Evolutionary conservation across 1,140 invertebrate species (phyloP).

Genomic region (Ips typographus): DNA sequence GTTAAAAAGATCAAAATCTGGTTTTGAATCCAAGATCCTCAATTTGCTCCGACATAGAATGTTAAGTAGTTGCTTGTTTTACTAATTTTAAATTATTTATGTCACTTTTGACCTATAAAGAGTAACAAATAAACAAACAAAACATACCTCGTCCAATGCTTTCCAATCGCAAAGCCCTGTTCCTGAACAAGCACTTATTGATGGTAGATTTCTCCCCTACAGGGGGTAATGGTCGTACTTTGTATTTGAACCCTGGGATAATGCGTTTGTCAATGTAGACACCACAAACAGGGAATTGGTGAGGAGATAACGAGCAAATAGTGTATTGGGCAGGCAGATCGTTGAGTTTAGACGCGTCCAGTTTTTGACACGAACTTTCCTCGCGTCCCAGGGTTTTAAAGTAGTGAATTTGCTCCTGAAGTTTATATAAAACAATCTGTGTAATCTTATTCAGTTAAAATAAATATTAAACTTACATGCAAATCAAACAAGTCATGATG

Average conservation of each 20-base stretch:
- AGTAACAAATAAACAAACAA: not conserved
- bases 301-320: slow-evolving; percentile 59
- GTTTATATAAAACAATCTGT: not conserved
- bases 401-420: too few species aligned
- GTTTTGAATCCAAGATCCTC: too few species aligned
- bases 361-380: slow-evolving; percentile 32
- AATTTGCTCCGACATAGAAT: not conserved
- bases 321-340: slow-evolving; percentile 67
- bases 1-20: too few species aligned
- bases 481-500: slow-evolving; percentile 26
- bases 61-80: too few species aligned
- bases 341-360: slow-evolving; percentile 60
- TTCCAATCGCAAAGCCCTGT: slow-evolving; percentile 64
- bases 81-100: not conserved
- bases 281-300: slow-evolving; percentile 72
- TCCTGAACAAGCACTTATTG: slow-evolving; percentile 59
- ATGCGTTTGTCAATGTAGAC: slow-evolving; percentile 72
- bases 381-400: too few species aligned
- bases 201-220: slow-evolving; percentile 36
- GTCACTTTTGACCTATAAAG: not conserved
- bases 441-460: not conserved
- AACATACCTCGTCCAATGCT: slow-evolving; percentile 63
- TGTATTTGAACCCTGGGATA: slow-evolving; percentile 73
- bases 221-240: slow-evolving; percentile 63
- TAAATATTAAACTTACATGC: slow-evolving; percentile 27